phyloP scores from a whole-genome alignment of 2,888 invertebrate species.

The Anodontia alba region DNA sequence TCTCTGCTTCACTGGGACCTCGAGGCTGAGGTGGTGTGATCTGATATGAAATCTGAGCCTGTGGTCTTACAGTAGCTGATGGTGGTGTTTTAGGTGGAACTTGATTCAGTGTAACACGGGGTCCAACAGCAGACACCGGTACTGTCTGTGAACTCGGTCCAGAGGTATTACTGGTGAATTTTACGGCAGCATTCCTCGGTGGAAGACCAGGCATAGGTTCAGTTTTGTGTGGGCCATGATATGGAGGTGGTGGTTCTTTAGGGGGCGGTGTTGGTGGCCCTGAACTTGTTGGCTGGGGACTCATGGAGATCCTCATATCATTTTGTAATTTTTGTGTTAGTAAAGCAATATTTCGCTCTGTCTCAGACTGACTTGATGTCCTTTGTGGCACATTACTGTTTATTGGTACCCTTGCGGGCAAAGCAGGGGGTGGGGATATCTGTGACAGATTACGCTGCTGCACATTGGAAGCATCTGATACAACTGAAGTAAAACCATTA shows the following conservation, averaged over 20 bases:
- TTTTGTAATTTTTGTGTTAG: slow-evolving; percentile 81
- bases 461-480: slow-evolving; percentile 48
- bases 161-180: slow-evolving; percentile 49
- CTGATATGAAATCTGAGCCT: slow-evolving; percentile 72
- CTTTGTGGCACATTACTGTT: slow-evolving; percentile 64
- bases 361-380: slow-evolving; percentile 69
- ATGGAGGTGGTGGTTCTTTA: slow-evolving; percentile 81
- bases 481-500: slow-evolving; percentile 49
- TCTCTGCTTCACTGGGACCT: slow-evolving; percentile 80
- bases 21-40: slow-evolving; percentile 73
- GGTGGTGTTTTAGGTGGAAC: slow-evolving; percentile 57
- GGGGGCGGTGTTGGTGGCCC: slow-evolving; percentile 48
- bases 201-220: slow-evolving; percentile 71
- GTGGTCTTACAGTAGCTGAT: slow-evolving; percentile 60
- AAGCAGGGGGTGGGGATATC: slow-evolving; percentile 67
- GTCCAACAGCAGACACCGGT: slow-evolving; percentile 32
- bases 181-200: slow-evolving; percentile 56
- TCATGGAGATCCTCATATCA: slow-evolving; percentile 72
- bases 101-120: slow-evolving; percentile 25
- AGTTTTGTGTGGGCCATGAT: slow-evolving; percentile 83
- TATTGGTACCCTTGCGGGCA: slow-evolving; percentile 75
- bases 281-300: slow-evolving; percentile 62
- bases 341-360: slow-evolving; percentile 80
- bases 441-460: slow-evolving; percentile 45
- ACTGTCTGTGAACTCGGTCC: slow-evolving; percentile 47